Percentiles rank a stretch among this genome's conserved stretches.
phyloP scores from a whole-genome alignment of 2,888 invertebrate species.

The Rhingia rostrata region DNA sequence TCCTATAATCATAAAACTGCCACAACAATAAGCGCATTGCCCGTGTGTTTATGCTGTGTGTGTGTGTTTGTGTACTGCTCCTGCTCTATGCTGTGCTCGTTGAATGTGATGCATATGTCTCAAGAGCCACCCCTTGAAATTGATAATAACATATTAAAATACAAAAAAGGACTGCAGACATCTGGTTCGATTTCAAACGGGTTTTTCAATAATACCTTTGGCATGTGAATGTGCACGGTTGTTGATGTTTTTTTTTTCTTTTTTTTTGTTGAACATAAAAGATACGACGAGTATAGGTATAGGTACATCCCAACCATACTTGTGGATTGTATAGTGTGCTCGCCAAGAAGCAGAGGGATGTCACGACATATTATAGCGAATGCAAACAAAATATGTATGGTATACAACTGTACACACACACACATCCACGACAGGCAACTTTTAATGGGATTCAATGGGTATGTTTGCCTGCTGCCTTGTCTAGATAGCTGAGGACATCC shows the following conservation, averaged over 20 bases:
- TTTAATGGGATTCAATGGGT: constrained; percentile 68
- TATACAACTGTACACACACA: neutral
- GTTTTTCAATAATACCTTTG: constrained; percentile 57
- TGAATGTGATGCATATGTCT: constrained; percentile 73
- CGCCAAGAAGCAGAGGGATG: constrained; percentile 24
- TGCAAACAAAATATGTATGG: constrained; percentile 34
- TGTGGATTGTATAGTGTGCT: neutral
- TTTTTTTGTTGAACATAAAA: too few relatives aligned
- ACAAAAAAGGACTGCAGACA: constrained; percentile 63
- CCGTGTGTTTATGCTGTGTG: constrained; percentile 21
- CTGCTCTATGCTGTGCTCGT: constrained; percentile 16
- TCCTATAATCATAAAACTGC: constrained; percentile 72
- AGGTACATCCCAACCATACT: too few relatives aligned
- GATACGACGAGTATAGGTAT: too few relatives aligned
- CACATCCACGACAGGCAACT: constrained; percentile 4
- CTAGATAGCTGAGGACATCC: constrained; percentile 55
- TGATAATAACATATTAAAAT: constrained; percentile 59
- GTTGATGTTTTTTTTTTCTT: neutral
- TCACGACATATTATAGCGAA: constrained; percentile 26
- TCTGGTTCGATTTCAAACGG: constrained; percentile 72
- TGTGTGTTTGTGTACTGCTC: neutral
- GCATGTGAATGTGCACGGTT: constrained; percentile 5
- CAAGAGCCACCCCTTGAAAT: constrained; percentile 73
- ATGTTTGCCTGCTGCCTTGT: constrained; percentile 35
- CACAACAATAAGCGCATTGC: constrained; percentile 71